Base-by-base conservation (phyloP, 92 coral and sea anemone genomes). In the Actinostola sp. region DNA sequence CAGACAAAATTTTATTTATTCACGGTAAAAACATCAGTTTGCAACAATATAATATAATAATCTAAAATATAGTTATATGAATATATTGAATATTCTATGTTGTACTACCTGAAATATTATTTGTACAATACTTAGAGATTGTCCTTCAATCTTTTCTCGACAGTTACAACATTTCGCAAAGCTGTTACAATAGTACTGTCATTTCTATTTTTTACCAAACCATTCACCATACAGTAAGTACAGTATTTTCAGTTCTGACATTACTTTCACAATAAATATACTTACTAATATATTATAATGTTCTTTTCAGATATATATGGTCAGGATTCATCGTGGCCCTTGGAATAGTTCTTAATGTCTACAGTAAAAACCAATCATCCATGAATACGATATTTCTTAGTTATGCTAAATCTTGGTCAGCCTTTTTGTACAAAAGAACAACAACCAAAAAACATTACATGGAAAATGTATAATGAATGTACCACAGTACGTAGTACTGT, bases 161-260 rank as follows among this genome's bases (percentile, higher is more conserved):
- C 74, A 94, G 98, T 94, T 23, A 95, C 99, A 8, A 95, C 99
- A 2, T 93, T 90, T 38, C 92, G 99, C 33, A 95, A 95, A 78
- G 99, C 99, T 27, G 90, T 89, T 32, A 95, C 97, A 12, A 92
- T 95, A 86, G 89, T 95, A 25, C 76, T 95, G 49, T 95, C 99
- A 8, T 95, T 95, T 58, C 44, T 95, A 27, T 95, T 95, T 75
- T 95, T 95, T 62, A 82, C 99, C 23, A 95, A 95, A 36, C 99
- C 99, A 14, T 95, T 95, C 65, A 95, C 97, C 27, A 77, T 85
- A 57, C 92, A 92, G 99, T 95, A 86, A 92, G 99, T 93, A 28
- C 13, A 6, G 42, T 59, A 20, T 59, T 28, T 59, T 28, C 5
- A 3, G 10, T 59, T 5, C 42, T 15, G 53, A 17, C 55, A 20